Evolutionary conservation across 1,140 invertebrate species (phyloP).

Genomic region (Bemisia tabaci): DNA sequence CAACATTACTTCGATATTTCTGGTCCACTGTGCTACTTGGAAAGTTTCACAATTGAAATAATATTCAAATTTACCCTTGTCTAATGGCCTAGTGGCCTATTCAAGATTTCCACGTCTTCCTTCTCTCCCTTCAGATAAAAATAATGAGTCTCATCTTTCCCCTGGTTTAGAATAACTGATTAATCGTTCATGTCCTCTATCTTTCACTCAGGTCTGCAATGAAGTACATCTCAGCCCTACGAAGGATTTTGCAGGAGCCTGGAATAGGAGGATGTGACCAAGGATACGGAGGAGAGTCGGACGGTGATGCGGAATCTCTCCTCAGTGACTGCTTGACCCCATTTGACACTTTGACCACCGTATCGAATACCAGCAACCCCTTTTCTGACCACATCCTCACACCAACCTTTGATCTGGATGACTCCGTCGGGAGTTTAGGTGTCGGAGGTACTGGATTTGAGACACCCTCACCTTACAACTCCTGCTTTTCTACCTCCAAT

Average conservation of each 20-base stretch:
- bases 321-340: not conserved
- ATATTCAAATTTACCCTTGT: no score
- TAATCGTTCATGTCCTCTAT: no score
- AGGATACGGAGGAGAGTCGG: not conserved
- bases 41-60: no score
- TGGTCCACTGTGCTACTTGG: no score
- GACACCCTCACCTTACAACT: not conserved
- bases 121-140: no score
- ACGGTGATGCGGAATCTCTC: not conserved
- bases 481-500: not conserved
- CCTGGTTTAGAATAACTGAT: no score
- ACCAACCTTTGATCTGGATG: not conserved
- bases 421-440: not conserved
- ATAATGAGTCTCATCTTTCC: no score
- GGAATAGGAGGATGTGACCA: no score
- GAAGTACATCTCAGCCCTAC: slow-evolving; percentile 47
- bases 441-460: not conserved
- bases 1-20: no score
- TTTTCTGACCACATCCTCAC: not conserved
- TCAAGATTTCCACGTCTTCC: no score
- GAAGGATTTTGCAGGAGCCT: slow-evolving; percentile 22
- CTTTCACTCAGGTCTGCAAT: slow-evolving; percentile 34
- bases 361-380: not conserved
- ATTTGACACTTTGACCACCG: not conserved
- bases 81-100: no score